phyloP scores from a whole-genome alignment of 2,888 invertebrate genomes.

The Acanthacorydalis orientalis region DNA sequence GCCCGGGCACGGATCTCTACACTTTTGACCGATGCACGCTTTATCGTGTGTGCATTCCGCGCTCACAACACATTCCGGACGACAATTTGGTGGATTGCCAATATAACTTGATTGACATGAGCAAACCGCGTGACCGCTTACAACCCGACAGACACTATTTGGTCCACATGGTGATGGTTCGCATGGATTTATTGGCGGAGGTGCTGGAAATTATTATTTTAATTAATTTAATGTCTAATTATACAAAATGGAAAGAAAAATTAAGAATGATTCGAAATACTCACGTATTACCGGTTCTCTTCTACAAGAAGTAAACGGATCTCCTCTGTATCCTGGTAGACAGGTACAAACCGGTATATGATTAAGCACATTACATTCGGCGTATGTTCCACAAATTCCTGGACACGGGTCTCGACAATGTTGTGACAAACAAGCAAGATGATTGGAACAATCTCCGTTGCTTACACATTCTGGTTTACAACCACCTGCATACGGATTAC shows the following conservation, averaged over 20 bases:
- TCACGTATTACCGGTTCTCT: constrained; percentile 36
- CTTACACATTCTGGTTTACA: constrained; percentile 74
- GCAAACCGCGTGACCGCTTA: constrained; percentile 39
- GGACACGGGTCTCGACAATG: constrained; percentile 76
- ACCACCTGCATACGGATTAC: constrained; percentile 71
- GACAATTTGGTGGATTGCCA: constrained; percentile 39
- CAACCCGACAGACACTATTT: constrained; percentile 37
- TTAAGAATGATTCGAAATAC: constrained; percentile 13
- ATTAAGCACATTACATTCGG: constrained; percentile 65
- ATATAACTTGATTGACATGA: constrained; percentile 40
- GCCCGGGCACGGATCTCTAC: constrained; percentile 43
- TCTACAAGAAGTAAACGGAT: constrained; percentile 68
- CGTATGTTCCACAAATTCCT: constrained; percentile 67
- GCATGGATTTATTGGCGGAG: constrained; percentile 31
- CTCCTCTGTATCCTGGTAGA: constrained; percentile 55
- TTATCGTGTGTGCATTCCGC: constrained; percentile 40
- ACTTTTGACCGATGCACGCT: constrained; percentile 44
- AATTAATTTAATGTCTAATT: background rate
- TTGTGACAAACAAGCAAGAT: constrained; percentile 63
- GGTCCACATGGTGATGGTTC: constrained; percentile 43
- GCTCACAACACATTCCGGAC: constrained; percentile 41
- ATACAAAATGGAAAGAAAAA: constrained; percentile 2
- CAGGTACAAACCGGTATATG: constrained; percentile 75
- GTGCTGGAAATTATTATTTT: constrained; percentile 15
- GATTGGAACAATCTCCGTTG: constrained; percentile 63